phyloP scores from a whole-genome alignment of 23 tunicate species.

The Trididemnum nubilum region DNA sequence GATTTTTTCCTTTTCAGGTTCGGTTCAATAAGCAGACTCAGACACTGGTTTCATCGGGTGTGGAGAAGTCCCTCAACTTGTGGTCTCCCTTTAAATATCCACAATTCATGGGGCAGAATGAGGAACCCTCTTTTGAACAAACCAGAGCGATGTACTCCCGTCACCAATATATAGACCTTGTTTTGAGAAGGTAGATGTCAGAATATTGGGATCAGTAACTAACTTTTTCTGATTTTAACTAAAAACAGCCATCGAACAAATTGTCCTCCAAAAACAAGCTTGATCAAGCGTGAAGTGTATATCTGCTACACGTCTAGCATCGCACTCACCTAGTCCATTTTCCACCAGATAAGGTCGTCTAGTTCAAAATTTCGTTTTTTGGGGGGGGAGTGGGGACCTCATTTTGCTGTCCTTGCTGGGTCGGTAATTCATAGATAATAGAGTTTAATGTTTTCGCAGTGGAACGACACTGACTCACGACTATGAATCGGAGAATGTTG shows the following conservation, averaged over 20 bases:
- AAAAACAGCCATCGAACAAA: too few relatives aligned
- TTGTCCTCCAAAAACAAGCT: too few relatives aligned
- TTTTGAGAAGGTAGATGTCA: constrained; percentile 49
- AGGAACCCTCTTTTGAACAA: neutral
- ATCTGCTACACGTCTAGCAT: too few relatives aligned
- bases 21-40: constrained; percentile 55
- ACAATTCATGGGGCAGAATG: neutral
- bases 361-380: too few relatives aligned
- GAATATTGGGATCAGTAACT: too few relatives aligned
- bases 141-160: constrained; percentile 48
- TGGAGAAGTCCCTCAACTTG: constrained; percentile 57
- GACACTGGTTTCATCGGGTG: constrained; percentile 70
- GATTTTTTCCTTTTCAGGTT: too few relatives aligned
- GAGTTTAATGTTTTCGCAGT: constrained; percentile 12
- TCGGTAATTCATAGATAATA: neutral
- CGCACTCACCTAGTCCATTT: too few relatives aligned
- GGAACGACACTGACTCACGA: constrained; percentile 46
- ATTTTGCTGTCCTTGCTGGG: too few relatives aligned
- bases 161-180: constrained; percentile 58
- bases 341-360: too few relatives aligned
- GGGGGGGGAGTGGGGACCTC: too few relatives aligned
- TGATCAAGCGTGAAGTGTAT: too few relatives aligned
- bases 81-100: constrained; percentile 62
- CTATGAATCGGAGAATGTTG: constrained; percentile 53
- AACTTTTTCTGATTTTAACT: too few relatives aligned